Conservation (phyloP, 2,888 invertebrate genomes). For the Amaurobius ferox region DNA sequence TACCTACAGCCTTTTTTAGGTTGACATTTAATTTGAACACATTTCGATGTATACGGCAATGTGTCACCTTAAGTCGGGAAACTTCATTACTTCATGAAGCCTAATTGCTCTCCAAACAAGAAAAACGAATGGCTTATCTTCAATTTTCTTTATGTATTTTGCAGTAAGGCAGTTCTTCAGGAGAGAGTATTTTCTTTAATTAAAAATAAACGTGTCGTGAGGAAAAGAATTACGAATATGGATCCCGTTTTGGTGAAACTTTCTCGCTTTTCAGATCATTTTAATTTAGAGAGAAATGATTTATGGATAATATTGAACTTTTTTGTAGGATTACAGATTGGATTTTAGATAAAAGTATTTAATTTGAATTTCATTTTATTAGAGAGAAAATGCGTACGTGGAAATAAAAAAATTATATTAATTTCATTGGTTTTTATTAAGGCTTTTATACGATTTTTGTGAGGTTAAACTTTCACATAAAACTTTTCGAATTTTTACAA, state of each 20-base stretch:
- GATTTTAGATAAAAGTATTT: too few relatives aligned
- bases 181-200: constrained; percentile 70
- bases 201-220: constrained; percentile 48
- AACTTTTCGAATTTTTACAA: too few relatives aligned
- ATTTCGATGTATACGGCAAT: constrained; percentile 63
- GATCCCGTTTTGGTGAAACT: constrained; percentile 28
- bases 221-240: constrained; percentile 41
- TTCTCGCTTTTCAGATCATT: neutral
- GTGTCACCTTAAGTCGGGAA: constrained; percentile 59
- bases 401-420: too few relatives aligned
- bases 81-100: constrained; percentile 66
- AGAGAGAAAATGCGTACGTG: too few relatives aligned
- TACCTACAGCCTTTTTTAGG: constrained; percentile 38
- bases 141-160: constrained; percentile 15
- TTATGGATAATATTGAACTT: constrained; percentile 32
- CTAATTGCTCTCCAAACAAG: constrained; percentile 67
- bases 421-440: too few relatives aligned
- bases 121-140: constrained; percentile 5
- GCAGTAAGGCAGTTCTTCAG: constrained; percentile 5
- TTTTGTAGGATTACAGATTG: too few relatives aligned
- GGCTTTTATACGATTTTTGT: too few relatives aligned
- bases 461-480: too few relatives aligned
- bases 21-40: constrained; percentile 71
- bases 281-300: constrained; percentile 29
- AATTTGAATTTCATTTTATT: too few relatives aligned